Evolutionary conservation across 2,797 vertebrate species (phyloP), one percentile per base, ranked within the genome.

Genomic region (Cottoperca gobio): DNA sequence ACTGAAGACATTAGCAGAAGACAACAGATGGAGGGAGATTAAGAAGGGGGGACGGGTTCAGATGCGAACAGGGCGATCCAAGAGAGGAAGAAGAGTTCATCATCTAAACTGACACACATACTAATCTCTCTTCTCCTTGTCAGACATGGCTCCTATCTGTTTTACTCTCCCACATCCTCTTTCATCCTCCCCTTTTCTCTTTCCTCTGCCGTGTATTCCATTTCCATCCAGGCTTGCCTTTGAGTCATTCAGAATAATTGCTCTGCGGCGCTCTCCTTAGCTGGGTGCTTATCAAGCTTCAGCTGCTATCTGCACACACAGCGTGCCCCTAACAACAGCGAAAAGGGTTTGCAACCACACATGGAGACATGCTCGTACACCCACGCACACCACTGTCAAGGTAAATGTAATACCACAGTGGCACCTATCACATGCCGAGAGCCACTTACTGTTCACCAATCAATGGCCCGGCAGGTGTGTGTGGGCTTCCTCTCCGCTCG

Each of bases 211-310:
- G 55, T 50, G 40, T 35, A 65, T 49, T 33, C 33, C 24, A 46
- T 50, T 73, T 66, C 17, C 37, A 0, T 71, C 39, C 2, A 0
- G 12, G 76, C 78, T 85, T 59, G 39, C 76, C 78, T 63, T 57
- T 39, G 52, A 78, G 70, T 73, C 84, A 84, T 88, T 83, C 67
- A 52, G 61, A 75, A 77, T 86, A 86, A 86, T 87, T 80, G 81
- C 75, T 78, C 76, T 76, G 79, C 58, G 19, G 73, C 28, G 3
- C 68, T 75, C 54, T 39, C 45, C 33, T 71, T 76, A 11, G 14
- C 76, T 54, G 24, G 50, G 60, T 61, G 61, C 75, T 85, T 81
- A 83, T 89, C 75, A 62, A 70, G 73, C 61, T 31, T 53, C 11
- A 26, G 55, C 54, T 80, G 73, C 69, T 73, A 68, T 78, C 77